Conservation (phyloP, 37 sponge, comb jelly and placozoan genomes). For the Bolinopsis microptera region DNA sequence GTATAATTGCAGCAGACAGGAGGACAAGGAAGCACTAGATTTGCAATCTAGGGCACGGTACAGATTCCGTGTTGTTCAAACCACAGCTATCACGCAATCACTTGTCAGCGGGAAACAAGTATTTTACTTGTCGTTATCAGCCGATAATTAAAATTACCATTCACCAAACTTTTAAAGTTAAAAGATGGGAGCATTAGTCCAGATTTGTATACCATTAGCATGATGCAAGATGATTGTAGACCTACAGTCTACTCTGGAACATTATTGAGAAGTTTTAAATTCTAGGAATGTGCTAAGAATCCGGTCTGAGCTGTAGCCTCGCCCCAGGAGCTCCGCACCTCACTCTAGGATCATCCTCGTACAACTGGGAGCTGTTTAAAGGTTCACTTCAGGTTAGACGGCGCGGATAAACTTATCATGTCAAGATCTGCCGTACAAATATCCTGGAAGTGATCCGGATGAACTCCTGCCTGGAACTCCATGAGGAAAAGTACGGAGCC, state of each 20-base stretch:
- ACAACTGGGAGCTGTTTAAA: neutral
- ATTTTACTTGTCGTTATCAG: neutral
- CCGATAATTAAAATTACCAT: neutral
- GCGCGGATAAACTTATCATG: neutral
- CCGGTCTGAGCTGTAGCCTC: no score
- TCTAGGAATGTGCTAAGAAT: neutral
- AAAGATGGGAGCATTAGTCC: neutral
- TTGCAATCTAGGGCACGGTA: no score
- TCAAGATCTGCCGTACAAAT: no score
- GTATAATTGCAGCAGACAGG: no score
- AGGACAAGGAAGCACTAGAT: no score
- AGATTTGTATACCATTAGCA: neutral
- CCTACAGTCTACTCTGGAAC: neutral
- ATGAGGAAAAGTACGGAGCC: no score
- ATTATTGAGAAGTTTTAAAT: neutral
- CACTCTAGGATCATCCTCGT: neutral
- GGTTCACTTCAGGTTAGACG: neutral
- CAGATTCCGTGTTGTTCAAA: no score
- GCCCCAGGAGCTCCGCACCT: neutral
- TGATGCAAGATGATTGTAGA: neutral
- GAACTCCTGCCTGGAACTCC: no score
- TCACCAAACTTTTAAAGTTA: neutral
- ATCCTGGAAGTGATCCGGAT: no score
- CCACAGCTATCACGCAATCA: no score
- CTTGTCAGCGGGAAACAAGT: neutral